Conservation (phyloP, 1,140 invertebrate genomes). For the Rhagoletis zephyria region DNA sequence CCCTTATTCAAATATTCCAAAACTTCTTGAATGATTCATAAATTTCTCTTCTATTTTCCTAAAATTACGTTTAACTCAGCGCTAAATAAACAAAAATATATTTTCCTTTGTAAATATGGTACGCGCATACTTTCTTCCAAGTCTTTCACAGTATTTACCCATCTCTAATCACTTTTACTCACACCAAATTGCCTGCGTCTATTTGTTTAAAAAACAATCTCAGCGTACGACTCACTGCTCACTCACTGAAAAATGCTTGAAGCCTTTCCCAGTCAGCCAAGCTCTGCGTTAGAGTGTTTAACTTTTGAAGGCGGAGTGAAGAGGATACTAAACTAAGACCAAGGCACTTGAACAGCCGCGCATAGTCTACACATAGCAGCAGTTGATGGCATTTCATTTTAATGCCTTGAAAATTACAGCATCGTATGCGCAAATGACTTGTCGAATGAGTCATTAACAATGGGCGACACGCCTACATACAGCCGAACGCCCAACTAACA, state of each 20-base stretch:
- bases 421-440: not conserved
- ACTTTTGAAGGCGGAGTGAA: not conserved
- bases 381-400: conserved; percentile 22
- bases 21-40: not conserved
- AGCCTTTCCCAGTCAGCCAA: conserved; percentile 33
- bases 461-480: not conserved
- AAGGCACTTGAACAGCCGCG: not conserved
- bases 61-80: not conserved
- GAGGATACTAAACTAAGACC: not conserved
- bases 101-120: not conserved
- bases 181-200: not conserved
- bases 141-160: not conserved
- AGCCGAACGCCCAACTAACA: not conserved
- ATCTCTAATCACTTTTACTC: not conserved
- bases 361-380: not conserved
- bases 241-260: not conserved
- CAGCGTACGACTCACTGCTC: not conserved
- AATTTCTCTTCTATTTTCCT: not conserved
- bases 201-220: conserved; percentile 26
- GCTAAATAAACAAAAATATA: not conserved
- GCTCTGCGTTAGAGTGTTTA: not conserved
- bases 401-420: conserved; percentile 44
- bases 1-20: no score
- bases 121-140: not conserved
- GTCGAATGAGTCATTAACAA: conserved; percentile 50